phyloP scores from a whole-genome alignment of 2,113 vertebrate genomes.

The Chloropsis cyanopogon region DNA sequence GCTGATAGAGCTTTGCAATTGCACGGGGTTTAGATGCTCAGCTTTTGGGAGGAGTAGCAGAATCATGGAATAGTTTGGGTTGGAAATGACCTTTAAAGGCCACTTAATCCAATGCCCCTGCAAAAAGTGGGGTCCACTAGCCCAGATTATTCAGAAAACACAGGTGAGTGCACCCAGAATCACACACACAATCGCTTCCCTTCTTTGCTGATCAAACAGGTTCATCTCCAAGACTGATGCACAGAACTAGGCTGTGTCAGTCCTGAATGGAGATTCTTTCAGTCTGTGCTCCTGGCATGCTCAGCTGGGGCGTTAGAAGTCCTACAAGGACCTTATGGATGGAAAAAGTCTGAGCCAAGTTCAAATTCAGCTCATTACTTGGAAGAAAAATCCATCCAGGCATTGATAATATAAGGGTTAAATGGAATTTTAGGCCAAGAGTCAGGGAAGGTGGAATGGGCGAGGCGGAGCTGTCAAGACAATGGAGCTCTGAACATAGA shows the following conservation, averaged over 20 bases:
- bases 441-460: too few relatives aligned
- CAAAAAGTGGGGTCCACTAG: not conserved
- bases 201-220: not conserved
- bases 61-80: not conserved
- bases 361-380: not conserved
- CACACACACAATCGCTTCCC: not conserved
- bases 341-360: not conserved
- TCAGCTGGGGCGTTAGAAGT: not conserved
- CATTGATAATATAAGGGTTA: too few relatives aligned
- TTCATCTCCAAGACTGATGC: not conserved
- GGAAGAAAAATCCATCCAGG: not conserved
- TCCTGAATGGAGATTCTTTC: not conserved
- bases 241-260: not conserved
- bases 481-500: too few relatives aligned
- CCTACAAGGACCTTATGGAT: rapidly evolving
- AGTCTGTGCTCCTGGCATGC: not conserved
- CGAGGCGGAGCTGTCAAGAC: too few relatives aligned
- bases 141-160: not conserved
- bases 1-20: not conserved
- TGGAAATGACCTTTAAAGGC: not conserved
- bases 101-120: not conserved
- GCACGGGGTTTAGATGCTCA: not conserved
- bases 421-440: too few relatives aligned
- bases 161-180: not conserved
- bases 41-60: not conserved